phyloP scores from a whole-genome alignment of 1,140 invertebrate genomes.

The Octopus sinensis region DNA sequence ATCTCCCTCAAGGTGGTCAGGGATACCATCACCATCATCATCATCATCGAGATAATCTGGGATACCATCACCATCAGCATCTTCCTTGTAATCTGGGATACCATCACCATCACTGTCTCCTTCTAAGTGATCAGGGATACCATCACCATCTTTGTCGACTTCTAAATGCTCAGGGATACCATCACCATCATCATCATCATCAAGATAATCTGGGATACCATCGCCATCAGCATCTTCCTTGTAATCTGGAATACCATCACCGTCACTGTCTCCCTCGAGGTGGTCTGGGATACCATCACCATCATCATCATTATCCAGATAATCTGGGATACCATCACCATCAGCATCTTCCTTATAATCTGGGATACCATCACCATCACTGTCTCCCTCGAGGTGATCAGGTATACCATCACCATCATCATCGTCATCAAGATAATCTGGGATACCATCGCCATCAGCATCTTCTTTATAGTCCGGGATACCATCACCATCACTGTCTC shows the following conservation, averaged over 20 bases:
- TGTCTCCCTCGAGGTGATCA: slow-evolving; percentile 27
- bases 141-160: slow-evolving; percentile 46
- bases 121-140: slow-evolving; percentile 38
- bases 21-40: slow-evolving; percentile 49
- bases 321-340: slow-evolving; percentile 37
- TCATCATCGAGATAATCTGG: slow-evolving; percentile 51
- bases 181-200: slow-evolving; percentile 46
- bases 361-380: slow-evolving; percentile 44
- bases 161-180: slow-evolving; percentile 52
- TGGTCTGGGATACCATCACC: slow-evolving; percentile 31
- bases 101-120: slow-evolving; percentile 45
- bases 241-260: slow-evolving; percentile 49
- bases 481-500: slow-evolving; percentile 41
- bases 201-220: slow-evolving; percentile 40
- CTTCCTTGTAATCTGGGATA: slow-evolving; percentile 41
- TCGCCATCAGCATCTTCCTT: slow-evolving; percentile 37
- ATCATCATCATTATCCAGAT: slow-evolving; percentile 34
- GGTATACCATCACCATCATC: slow-evolving; percentile 32
- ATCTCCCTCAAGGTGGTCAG: slow-evolving; percentile 35
- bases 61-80: slow-evolving; percentile 51
- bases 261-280: slow-evolving; percentile 34
- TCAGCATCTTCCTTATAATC: slow-evolving; percentile 37
- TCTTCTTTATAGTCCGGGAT: slow-evolving; percentile 36
- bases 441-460: slow-evolving; percentile 41
- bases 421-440: slow-evolving; percentile 32